A percentile compares a stretch with the other conserved stretches of the same genome.
These are phyloP conservation scores for Schizopygopsis pylzovi DNA, from an alignment of 2,797 vertebrate species.

Conservation along the genomic window DNA sequence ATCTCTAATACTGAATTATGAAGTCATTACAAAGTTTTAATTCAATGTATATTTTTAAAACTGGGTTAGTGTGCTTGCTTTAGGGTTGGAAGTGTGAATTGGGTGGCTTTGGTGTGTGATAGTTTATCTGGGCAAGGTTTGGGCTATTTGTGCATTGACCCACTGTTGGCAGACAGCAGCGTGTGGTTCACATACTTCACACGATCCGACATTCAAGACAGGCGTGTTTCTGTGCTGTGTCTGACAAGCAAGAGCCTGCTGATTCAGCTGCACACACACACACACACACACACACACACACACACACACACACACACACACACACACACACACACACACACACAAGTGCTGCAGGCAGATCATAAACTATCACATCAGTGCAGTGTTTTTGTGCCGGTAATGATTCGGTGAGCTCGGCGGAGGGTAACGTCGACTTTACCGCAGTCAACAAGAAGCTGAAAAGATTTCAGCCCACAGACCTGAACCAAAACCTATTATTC, in stretches of 20 bases:
- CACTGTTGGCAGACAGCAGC: not conserved
- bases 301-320: not conserved
- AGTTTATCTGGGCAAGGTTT: not conserved
- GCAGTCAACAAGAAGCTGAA: slow-evolving; percentile 4
- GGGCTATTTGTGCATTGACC: not conserved
- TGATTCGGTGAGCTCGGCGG: not conserved
- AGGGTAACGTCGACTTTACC: not conserved
- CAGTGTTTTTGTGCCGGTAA: not conserved
- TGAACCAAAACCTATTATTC: not conserved
- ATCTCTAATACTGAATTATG: not conserved
- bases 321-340: too few species aligned
- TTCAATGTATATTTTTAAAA: not conserved
- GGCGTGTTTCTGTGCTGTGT: not conserved
- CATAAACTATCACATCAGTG: slow-evolving; percentile 10
- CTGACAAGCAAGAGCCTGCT: not conserved
- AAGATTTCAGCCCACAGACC: not conserved
- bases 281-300: not conserved
- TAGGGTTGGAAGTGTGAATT: not conserved
- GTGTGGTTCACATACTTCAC: slow-evolving; percentile 4
- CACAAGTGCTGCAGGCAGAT: not conserved
- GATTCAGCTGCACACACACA: not conserved
- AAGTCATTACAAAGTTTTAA: not conserved
- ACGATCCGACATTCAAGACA: not conserved
- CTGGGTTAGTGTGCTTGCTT: slow-evolving; percentile 1
- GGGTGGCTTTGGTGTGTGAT: not conserved